Conservation (phyloP, 2,797 vertebrate genomes). For the Caiman crocodilus region DNA sequence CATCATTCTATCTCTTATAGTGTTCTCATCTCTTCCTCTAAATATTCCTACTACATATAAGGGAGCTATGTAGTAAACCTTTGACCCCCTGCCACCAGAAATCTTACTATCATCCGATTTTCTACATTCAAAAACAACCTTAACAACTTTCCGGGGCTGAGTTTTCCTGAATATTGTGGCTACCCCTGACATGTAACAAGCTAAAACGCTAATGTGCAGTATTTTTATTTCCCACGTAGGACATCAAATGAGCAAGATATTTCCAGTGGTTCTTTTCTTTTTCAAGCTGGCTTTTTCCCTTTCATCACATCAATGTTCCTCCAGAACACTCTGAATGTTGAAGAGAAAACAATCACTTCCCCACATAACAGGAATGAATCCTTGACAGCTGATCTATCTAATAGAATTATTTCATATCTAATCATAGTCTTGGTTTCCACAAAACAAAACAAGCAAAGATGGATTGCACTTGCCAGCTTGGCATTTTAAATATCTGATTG, state of each 20-base stretch:
- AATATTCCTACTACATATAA: neutral
- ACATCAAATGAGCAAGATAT: conserved; percentile 45
- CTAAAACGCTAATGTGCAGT: neutral
- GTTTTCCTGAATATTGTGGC: neutral
- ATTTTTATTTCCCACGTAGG: conserved; percentile 16
- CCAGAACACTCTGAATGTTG: conserved; percentile 56
- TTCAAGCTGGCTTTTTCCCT: conserved; percentile 26
- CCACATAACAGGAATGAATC: conserved; percentile 59
- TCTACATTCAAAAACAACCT: conserved; percentile 7
- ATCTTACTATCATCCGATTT: neutral
- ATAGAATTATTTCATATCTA: conserved; percentile 49
- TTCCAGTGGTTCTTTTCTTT: conserved; percentile 10
- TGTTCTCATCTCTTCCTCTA: neutral
- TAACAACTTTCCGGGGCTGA: neutral
- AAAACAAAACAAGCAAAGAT: conserved; percentile 27
- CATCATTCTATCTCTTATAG: neutral
- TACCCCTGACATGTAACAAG: neutral
- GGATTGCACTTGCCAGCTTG: conserved; percentile 15
- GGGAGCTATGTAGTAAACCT: neutral
- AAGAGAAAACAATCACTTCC: conserved; percentile 50
- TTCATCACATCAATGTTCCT: neutral
- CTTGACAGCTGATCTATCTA: conserved; percentile 61
- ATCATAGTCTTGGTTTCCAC: conserved; percentile 30
- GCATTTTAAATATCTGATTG: conserved; percentile 27
- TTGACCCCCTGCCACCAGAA: neutral